Percentiles rank a stretch among this genome's conserved stretches.
These are phyloP conservation scores for Centropristis striata DNA, from an alignment of 2,113 vertebrate species.

Conservation along the genomic window DNA sequence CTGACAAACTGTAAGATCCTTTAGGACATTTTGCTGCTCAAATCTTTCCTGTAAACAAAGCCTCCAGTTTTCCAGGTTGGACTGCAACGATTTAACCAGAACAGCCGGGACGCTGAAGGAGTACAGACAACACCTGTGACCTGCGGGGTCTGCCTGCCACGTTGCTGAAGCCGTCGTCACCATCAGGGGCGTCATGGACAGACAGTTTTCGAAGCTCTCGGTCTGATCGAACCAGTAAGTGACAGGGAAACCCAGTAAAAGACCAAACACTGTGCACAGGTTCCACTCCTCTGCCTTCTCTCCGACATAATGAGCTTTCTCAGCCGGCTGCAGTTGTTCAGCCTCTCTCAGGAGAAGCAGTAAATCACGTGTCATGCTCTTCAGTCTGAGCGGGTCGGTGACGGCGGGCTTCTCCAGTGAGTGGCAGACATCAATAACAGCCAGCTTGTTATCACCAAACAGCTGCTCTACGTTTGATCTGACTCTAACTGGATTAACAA, in stretches of 20 bases:
- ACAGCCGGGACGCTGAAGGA: slow-evolving; percentile 93
- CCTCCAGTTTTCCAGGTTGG: slow-evolving; percentile 84
- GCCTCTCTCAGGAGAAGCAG: slow-evolving; percentile 75
- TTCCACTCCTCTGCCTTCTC: slow-evolving; percentile 85
- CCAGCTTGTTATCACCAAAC: slow-evolving; percentile 42
- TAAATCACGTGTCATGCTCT: slow-evolving; percentile 70
- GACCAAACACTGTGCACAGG: slow-evolving; percentile 91
- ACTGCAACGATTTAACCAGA: slow-evolving; percentile 77
- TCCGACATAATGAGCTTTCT: slow-evolving; percentile 67
- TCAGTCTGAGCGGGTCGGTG: slow-evolving; percentile 58
- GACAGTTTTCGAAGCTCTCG: slow-evolving; percentile 87
- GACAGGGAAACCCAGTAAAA: slow-evolving; percentile 91
- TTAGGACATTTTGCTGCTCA: slow-evolving; percentile 85
- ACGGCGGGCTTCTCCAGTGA: slow-evolving; percentile 79
- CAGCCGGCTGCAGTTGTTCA: slow-evolving; percentile 8
- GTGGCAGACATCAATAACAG: slow-evolving; percentile 87
- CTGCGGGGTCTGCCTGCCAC: slow-evolving; percentile 73
- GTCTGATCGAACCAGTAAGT: slow-evolving; percentile 88
- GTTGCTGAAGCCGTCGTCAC: slow-evolving; percentile 84
- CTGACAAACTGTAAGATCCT: slow-evolving; percentile 85
- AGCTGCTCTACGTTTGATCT: slow-evolving; percentile 76
- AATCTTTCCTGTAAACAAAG: slow-evolving; percentile 82
- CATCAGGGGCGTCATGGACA: slow-evolving; percentile 88
- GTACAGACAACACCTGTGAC: slow-evolving; percentile 84
- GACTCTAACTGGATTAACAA: slow-evolving; percentile 79